phyloP scores from a whole-genome alignment of 1,140 invertebrate species.

The Pristionchus pacificus region DNA sequence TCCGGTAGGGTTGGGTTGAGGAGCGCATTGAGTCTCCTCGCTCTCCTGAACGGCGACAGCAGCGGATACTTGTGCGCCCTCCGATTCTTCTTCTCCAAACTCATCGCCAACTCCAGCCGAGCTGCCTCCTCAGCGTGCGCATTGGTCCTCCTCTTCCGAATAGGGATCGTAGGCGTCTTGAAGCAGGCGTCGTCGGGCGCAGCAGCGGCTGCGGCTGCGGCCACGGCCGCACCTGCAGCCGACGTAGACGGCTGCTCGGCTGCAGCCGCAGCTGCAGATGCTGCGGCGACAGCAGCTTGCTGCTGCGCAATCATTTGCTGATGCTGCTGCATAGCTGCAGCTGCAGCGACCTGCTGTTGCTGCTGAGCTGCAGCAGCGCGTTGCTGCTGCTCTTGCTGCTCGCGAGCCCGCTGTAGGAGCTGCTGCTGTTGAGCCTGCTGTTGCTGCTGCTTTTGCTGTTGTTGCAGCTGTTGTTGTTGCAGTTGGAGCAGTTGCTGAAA shows the following conservation, averaged over 20 bases:
- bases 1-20: too few species aligned
- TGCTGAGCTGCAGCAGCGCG: neutral
- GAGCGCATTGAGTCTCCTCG: too few species aligned
- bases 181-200: constrained; percentile 7
- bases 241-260: constrained; percentile 6
- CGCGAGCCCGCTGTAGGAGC: neutral
- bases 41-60: too few species aligned
- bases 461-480: constrained; percentile 9
- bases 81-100: too few species aligned
- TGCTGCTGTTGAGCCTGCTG: constrained; percentile 6
- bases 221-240: constrained; percentile 1
- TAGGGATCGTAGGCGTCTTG: too few species aligned
- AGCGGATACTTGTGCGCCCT: too few species aligned
- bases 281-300: neutral
- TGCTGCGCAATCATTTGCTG: neutral
- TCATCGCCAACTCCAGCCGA: too few species aligned
- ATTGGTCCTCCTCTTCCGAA: too few species aligned
- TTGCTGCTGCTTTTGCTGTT: constrained; percentile 1
- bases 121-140: too few species aligned
- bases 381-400: neutral
- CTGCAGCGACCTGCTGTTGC: neutral
- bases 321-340: neutral
- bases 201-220: neutral
- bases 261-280: constrained; percentile 6
- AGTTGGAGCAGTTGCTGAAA: neutral